Evolutionary conservation across 2,888 invertebrate species (phyloP), one percentile per base, ranked within the genome.

Genomic region (Philereme transversata): DNA sequence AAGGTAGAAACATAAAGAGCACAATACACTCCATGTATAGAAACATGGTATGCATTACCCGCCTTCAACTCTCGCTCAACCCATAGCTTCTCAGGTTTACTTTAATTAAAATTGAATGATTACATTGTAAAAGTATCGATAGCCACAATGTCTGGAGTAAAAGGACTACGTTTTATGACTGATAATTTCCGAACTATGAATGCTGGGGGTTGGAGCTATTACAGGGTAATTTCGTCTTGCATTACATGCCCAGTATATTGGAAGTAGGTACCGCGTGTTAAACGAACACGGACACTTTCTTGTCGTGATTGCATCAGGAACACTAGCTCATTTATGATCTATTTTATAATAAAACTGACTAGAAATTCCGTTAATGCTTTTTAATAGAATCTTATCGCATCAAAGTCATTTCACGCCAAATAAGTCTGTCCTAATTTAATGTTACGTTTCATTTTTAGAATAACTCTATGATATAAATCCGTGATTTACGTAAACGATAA

Each of bases 101-200:
- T 59, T 59, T 60, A 56, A 63, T 63, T 63, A 63, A 57, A 63
- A 52, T 46, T 51, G 11, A 38, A 57, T 34, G 35, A 60, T 59
- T 49, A 63, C 52, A 63, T 50, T 56, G 53, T 44, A 54, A 50
- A 62, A 44, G 55, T 55, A 51, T 55, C 51, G 45, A 50, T 38
- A 38, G 81, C 80, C 82, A 81, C 78, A 80, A 79, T 79, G 76
- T 81, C 79, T 81, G 82, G 78, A 88, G 87, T 86, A 88, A 89
- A 86, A 87, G 80, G 81, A 81, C 70, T 73, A 76, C 78, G 78
- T 83, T 90, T 90, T 90, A 90, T 90, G 86, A 86, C 84, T 86
- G 89, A 90, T 90, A 90, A 91, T 90, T 88, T 90, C 81, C 84
- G 85, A 89, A 89, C 88, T 90, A 88, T 84, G 86, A 88, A 89